Evolutionary conservation across 2,888 invertebrate genomes (phyloP).

Genomic region (Andrena minutula): DNA sequence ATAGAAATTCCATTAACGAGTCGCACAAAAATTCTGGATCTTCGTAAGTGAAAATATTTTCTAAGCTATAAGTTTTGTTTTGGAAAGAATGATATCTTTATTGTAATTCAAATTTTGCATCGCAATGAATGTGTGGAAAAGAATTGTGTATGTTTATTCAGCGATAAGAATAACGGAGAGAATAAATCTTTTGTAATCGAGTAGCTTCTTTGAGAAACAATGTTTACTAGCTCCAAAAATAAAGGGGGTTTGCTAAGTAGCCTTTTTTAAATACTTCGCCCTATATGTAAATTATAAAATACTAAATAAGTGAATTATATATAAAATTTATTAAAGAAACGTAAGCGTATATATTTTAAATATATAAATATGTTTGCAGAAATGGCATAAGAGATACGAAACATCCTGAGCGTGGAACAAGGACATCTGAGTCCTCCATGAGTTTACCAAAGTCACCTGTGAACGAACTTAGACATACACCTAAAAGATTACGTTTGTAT

Average conservation of each 20-base stretch:
- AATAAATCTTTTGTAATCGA: too few species aligned
- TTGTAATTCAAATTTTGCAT: neutral
- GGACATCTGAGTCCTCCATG: neutral
- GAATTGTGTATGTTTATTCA: too few species aligned
- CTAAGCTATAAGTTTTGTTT: neutral
- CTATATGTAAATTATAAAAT: too few species aligned
- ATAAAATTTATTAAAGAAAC: too few species aligned
- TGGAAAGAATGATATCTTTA: neutral
- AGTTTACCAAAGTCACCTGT: conserved; percentile 41
- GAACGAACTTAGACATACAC: conserved; percentile 47
- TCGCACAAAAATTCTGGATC: neutral
- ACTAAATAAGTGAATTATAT: too few species aligned
- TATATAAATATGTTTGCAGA: conserved; percentile 12
- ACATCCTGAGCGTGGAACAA: conserved; percentile 9
- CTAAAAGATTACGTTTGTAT: conserved; percentile 65
- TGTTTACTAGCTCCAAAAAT: too few species aligned
- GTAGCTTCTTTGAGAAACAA: too few species aligned
- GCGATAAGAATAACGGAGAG: too few species aligned
- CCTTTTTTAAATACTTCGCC: too few species aligned
- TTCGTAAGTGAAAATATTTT: conserved; percentile 12
- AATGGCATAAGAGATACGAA: conserved; percentile 3
- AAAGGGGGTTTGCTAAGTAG: too few species aligned
- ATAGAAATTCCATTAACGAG: neutral
- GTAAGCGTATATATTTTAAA: too few species aligned
- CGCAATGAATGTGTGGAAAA: too few species aligned